Percentiles rank a stretch among this genome's conserved stretches.
Conservation (phyloP, 2,888 invertebrate species). For the Latheticus oryzae region DNA sequence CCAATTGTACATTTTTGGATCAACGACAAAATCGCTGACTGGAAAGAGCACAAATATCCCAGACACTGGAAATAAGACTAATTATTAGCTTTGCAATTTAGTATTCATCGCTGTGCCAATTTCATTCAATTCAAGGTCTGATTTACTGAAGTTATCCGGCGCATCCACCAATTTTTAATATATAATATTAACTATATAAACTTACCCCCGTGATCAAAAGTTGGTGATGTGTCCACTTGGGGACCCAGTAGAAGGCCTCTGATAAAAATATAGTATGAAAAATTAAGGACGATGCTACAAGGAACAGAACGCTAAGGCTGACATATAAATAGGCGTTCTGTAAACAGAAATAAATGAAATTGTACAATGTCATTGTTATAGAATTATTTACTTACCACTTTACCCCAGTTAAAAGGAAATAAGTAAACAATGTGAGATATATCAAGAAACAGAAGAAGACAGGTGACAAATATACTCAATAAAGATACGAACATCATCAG, state of each 20-base stretch:
- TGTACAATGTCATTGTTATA: conserved; percentile 1
- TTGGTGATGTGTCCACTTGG: conserved; percentile 79
- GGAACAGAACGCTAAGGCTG: conserved; percentile 78
- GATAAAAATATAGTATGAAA: conserved; percentile 76
- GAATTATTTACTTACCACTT: conserved; percentile 73
- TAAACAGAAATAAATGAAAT: conserved; percentile 51
- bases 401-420: conserved; percentile 84
- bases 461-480: conserved; percentile 79
- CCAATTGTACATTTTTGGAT: conserved; percentile 71
- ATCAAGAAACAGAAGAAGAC: conserved; percentile 81
- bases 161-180: too few relatives aligned
- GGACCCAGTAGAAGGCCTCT: conserved; percentile 76
- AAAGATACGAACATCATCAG: conserved; percentile 83
- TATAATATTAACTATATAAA: too few relatives aligned
- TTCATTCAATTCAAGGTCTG: too few relatives aligned
- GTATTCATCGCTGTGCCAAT: too few relatives aligned
- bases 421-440: conserved; percentile 82
- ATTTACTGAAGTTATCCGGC: too few relatives aligned
- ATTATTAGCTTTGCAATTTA: too few relatives aligned
- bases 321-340: conserved; percentile 81
- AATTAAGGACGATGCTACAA: conserved; percentile 76
- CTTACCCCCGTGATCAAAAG: conserved; percentile 75
- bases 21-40: conserved; percentile 71
- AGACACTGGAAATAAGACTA: conserved; percentile 69
- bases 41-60: conserved; percentile 73